Evolutionary conservation across 35 echinoderm and acorn worm species (phyloP).

Genomic region (Apostichopus parvimensis): DNA sequence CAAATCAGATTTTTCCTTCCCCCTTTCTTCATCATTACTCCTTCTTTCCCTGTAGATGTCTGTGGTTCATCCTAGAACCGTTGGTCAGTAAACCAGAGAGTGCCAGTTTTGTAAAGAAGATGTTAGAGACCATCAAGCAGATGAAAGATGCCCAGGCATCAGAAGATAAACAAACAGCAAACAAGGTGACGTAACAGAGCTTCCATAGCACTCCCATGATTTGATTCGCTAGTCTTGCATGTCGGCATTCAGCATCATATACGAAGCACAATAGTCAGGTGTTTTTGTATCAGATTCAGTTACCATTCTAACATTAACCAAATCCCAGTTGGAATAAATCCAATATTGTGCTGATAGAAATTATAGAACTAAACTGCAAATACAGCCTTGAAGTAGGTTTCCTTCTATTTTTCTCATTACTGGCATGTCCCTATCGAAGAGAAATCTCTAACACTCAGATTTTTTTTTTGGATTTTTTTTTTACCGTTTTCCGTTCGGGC

Average conservation of each 20-base stretch:
- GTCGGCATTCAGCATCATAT: no score
- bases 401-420: no score
- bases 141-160: conserved; percentile 87
- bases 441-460: not conserved
- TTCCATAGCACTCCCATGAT: not conserved
- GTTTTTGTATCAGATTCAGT: no score
- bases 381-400: no score
- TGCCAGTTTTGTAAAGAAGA: conserved; percentile 89
- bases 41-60: conserved; percentile 54
- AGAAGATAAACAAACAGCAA: conserved; percentile 80
- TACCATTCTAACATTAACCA: no score
- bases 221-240: no score
- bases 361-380: no score
- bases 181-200: conserved; percentile 65
- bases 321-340: no score
- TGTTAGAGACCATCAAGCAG: conserved; percentile 93
- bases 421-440: no score
- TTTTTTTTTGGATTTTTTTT: not conserved
- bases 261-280: no score
- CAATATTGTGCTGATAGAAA: no score
- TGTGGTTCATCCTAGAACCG: conserved; percentile 95
- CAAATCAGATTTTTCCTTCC: no score
- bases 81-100: conserved; percentile 82
- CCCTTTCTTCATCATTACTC: not conserved
- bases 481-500: not conserved